Percentiles rank a stretch among this genome's conserved stretches.
Conservation (phyloP, 1,140 invertebrate species). For the Rhizoglyphus robini region DNA sequence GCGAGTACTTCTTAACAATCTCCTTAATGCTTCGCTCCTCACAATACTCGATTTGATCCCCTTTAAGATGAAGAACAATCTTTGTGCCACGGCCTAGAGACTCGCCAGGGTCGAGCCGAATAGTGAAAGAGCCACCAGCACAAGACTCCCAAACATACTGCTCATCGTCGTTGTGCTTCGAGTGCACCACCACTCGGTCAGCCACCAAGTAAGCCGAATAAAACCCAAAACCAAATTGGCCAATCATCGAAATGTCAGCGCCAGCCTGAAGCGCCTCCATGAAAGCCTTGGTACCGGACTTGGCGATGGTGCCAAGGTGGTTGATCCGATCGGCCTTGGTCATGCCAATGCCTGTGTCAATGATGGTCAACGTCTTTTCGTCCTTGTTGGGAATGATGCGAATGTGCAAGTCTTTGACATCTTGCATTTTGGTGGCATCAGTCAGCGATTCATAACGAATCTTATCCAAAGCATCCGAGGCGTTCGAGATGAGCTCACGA, state of each 20-base stretch:
- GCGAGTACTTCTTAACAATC: constrained; percentile 96
- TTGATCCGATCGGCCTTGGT: constrained; percentile 89
- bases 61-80: constrained; percentile 74
- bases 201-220: constrained; percentile 95
- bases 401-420: constrained; percentile 73
- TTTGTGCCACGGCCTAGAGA: constrained; percentile 71
- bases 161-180: constrained; percentile 82
- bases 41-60: constrained; percentile 76
- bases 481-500: constrained; percentile 82
- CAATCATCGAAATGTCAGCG: constrained; percentile 92
- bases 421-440: constrained; percentile 70
- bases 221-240: constrained; percentile 95
- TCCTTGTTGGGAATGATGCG: constrained; percentile 81
- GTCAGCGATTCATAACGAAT: constrained; percentile 76
- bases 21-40: constrained; percentile 90
- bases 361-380: constrained; percentile 72
- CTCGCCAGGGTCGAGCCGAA: constrained; percentile 51
- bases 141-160: constrained; percentile 86
- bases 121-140: constrained; percentile 82
- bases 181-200: constrained; percentile 78
- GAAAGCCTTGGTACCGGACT: constrained; percentile 89
- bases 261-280: constrained; percentile 89
- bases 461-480: constrained; percentile 50
- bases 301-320: constrained; percentile 88
- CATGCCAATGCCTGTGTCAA: constrained; percentile 88